Conservation (phyloP, 1,140 invertebrate genomes). For the Wiebesia pumilae region DNA sequence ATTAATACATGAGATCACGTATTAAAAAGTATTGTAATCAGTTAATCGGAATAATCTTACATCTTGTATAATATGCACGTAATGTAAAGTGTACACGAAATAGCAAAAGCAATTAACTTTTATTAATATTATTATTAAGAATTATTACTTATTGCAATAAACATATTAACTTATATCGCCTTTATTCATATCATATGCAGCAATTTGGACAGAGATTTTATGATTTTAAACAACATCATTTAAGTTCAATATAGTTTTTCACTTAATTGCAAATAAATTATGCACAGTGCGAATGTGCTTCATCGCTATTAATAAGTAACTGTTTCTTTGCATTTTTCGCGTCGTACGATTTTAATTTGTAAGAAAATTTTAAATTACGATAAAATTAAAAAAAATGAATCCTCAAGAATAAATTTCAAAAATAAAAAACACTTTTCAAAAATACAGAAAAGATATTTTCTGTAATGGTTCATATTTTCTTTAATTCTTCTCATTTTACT, state of each 20-base stretch:
- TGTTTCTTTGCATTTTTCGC: neutral
- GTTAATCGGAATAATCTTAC: neutral
- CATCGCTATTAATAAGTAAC: neutral
- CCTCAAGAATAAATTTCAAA: too few relatives aligned
- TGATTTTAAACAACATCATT: neutral
- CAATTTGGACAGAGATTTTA: too few relatives aligned
- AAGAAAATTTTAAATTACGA: neutral
- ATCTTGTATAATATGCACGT: neutral
- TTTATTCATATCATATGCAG: too few relatives aligned
- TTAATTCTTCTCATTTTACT: neutral
- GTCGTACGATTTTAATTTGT: neutral
- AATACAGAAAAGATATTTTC: too few relatives aligned
- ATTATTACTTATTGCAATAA: neutral
- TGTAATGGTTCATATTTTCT: neutral
- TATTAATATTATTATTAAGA: neutral
- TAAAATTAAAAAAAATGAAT: too few relatives aligned
- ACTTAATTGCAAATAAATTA: too few relatives aligned
- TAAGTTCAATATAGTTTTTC: too few relatives aligned
- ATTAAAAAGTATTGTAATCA: neutral
- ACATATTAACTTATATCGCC: neutral
- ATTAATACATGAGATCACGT: neutral
- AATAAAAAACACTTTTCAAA: too few relatives aligned
- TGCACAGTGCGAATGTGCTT: too few relatives aligned
- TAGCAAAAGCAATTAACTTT: neutral
- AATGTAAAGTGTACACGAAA: neutral